These are phyloP conservation scores for Lycorma delicatula DNA, from an alignment of 1,140 invertebrate genomes.

Conservation along the genomic window DNA sequence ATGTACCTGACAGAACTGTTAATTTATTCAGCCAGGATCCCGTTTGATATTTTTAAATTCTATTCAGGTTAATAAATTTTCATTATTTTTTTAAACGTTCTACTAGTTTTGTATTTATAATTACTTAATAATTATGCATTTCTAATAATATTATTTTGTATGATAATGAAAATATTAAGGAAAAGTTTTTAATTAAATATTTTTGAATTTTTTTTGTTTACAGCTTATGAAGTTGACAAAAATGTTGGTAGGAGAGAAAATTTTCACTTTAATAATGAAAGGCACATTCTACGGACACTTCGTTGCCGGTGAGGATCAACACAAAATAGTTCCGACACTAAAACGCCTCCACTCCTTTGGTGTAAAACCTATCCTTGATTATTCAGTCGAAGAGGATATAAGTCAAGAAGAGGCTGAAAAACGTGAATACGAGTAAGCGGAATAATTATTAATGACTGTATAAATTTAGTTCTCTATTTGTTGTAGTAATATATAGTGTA, in stretches of 20 bases:
- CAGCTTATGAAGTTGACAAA: slow-evolving; percentile 84
- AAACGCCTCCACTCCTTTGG: slow-evolving; percentile 85
- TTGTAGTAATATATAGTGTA: too few relatives aligned
- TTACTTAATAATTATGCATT: too few relatives aligned
- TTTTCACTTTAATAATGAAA: slow-evolving; percentile 88
- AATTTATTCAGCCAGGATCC: too few relatives aligned
- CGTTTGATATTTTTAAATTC: too few relatives aligned
- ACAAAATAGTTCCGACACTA: slow-evolving; percentile 73
- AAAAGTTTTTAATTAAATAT: too few relatives aligned
- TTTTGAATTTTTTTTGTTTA: slow-evolving; percentile 41
- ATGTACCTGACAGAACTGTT: too few relatives aligned
- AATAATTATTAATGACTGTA: slow-evolving; percentile 5
- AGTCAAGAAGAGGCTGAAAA: slow-evolving; percentile 81
- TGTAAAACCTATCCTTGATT: slow-evolving; percentile 97
- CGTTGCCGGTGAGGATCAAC: slow-evolving; percentile 89
- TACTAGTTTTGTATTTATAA: too few relatives aligned
- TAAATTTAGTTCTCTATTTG: too few relatives aligned
- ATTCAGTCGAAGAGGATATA: slow-evolving; percentile 96
- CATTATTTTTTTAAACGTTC: too few relatives aligned
- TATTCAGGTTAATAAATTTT: too few relatives aligned
- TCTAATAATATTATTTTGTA: too few relatives aligned
- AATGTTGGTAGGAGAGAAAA: slow-evolving; percentile 67
- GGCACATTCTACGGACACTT: slow-evolving; percentile 97
- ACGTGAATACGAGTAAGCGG: slow-evolving; percentile 79
- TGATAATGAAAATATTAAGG: too few relatives aligned